These are phyloP conservation scores for Philonicus albiceps DNA, from an alignment of 2,888 invertebrate genomes.

Conservation along the genomic window DNA sequence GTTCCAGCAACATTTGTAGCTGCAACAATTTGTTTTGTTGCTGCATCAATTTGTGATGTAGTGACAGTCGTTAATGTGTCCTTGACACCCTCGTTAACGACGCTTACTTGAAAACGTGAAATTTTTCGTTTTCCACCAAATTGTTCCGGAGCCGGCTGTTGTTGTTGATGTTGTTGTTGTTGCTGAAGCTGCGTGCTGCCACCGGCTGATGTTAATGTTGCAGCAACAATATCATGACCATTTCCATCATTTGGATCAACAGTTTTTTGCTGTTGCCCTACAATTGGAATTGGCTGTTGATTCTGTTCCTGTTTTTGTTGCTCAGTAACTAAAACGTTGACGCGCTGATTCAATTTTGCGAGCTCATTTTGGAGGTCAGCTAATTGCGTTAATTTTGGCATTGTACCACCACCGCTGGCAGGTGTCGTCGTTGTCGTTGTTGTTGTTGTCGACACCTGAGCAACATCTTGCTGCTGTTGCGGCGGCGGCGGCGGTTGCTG, in stretches of 20 bases:
- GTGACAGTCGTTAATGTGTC: neutral
- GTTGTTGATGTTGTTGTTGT: neutral
- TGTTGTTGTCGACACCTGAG: too few relatives aligned
- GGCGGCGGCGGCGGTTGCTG: too few relatives aligned
- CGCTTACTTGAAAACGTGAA: slow-evolving; percentile 80
- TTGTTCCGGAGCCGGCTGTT: neutral
- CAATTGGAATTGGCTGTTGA: slow-evolving; percentile 33
- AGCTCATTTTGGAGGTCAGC: slow-evolving; percentile 67
- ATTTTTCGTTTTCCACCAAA: slow-evolving; percentile 67
- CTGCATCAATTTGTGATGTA: neutral
- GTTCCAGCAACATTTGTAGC: neutral
- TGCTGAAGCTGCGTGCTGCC: slow-evolving; percentile 49
- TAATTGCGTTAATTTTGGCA: slow-evolving; percentile 34
- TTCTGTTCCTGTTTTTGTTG: slow-evolving; percentile 41
- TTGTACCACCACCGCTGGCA: neutral
- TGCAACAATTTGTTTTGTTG: neutral
- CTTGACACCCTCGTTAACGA: slow-evolving; percentile 68
- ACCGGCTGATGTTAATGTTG: slow-evolving; percentile 37
- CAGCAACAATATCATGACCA: neutral
- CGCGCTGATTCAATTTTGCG: slow-evolving; percentile 59
- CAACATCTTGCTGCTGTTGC: neutral
- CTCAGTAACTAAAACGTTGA: slow-evolving; percentile 1
- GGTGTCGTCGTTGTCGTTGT: neutral
- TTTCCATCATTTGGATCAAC: neutral
- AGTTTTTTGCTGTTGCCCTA: neutral